A percentile compares a stretch with the other conserved stretches of the same genome.
Evolutionary conservation across 2,113 vertebrate species (phyloP).

Genomic region (Tachysurus vachellii): DNA sequence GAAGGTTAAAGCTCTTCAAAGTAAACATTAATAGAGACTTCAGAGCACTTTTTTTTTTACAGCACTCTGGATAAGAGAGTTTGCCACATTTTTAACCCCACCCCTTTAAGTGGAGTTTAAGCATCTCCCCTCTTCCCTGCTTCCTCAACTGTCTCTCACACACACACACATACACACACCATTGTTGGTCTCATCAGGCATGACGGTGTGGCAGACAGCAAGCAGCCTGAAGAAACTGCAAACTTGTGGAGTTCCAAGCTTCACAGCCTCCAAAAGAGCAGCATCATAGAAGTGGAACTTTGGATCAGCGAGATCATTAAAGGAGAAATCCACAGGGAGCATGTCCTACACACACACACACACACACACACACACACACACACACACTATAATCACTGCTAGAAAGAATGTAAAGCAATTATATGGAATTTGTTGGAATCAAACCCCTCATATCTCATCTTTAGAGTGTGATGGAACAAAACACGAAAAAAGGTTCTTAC

Average conservation of each 20-base stretch:
- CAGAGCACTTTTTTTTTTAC: no score
- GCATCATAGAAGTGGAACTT: conserved; percentile 89
- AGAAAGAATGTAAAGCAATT: not conserved
- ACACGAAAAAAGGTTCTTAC: no score
- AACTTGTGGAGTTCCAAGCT: conserved; percentile 70
- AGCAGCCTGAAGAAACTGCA: conserved; percentile 89
- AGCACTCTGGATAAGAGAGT: no score
- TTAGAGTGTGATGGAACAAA: not conserved
- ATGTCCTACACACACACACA: conserved; percentile 70
- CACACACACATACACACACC: conserved; percentile 64
- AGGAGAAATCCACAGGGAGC: conserved; percentile 86
- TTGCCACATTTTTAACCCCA: not conserved
- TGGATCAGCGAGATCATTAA: conserved; percentile 82
- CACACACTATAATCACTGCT: not conserved
- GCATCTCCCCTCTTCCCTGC: not conserved
- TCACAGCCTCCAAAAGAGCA: conserved; percentile 84
- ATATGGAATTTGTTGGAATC: not conserved
- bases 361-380: not conserved
- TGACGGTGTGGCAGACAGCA: conserved; percentile 92
- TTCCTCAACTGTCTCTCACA: not conserved
- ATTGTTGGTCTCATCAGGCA: conserved; percentile 88
- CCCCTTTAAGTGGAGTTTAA: not conserved
- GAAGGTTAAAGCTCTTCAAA: not conserved
- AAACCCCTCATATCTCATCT: not conserved
- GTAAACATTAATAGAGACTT: no score